phyloP scores from a whole-genome alignment of 2,888 invertebrate genomes.

The Cynaeus angustus region DNA sequence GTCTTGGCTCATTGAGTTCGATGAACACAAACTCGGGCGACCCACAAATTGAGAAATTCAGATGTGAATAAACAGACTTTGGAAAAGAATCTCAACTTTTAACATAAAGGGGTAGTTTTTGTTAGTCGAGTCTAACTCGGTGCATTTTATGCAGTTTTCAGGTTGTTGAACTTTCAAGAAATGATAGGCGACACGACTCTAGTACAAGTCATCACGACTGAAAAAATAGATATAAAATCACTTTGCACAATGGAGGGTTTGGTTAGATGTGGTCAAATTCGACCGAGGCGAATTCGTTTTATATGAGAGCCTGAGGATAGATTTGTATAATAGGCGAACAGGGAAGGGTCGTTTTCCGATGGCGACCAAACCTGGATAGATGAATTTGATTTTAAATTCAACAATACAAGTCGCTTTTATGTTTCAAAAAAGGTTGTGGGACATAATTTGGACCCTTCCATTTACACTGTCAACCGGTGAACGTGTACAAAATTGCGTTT shows the following conservation, averaged over 20 bases:
- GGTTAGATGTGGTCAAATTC: not conserved
- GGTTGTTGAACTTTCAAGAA: no score
- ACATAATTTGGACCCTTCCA: not conserved
- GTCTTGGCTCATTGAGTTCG: conserved; percentile 2
- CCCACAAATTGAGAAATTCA: conserved; percentile 2
- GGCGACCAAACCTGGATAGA: not conserved
- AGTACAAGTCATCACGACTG: no score
- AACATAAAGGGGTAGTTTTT: not conserved
- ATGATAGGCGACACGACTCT: no score
- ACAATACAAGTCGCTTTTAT: conserved; percentile 2
- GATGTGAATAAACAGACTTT: not conserved
- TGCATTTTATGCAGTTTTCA: no score
- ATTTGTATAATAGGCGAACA: not conserved
- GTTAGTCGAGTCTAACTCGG: no score
- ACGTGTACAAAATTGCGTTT: not conserved
- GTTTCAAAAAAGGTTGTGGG: not conserved
- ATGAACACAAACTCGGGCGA: conserved; percentile 2
- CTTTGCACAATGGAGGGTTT: not conserved
- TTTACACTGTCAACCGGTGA: not conserved
- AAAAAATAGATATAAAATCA: not conserved
- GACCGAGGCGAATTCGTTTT: not conserved
- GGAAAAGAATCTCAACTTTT: not conserved
- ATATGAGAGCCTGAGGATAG: conserved; percentile 1
- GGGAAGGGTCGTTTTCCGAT: not conserved
- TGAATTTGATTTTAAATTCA: not conserved